phyloP scores from a whole-genome alignment of 2,113 vertebrate species.

The Leptobrachium leishanense region DNA sequence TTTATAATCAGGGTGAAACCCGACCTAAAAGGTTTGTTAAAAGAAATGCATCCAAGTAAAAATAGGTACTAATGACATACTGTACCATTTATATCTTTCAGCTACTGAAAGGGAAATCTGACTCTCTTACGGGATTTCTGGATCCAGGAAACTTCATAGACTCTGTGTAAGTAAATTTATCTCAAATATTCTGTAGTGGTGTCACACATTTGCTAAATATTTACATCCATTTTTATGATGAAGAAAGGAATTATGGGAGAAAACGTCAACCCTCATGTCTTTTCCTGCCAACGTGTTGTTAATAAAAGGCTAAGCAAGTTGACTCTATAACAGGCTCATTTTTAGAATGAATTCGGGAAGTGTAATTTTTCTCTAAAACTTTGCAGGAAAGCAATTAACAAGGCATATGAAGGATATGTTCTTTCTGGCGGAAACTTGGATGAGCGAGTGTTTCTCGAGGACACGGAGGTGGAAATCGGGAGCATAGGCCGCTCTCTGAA shows the following conservation, averaged over 20 bases:
- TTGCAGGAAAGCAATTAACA: slow-evolving; percentile 81
- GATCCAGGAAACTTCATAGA: slow-evolving; percentile 91
- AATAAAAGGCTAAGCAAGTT: no score
- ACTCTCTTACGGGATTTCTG: slow-evolving; percentile 86
- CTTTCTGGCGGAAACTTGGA: slow-evolving; percentile 85
- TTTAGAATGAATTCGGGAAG: no score
- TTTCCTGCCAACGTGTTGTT: no score
- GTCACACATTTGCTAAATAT: neutral
- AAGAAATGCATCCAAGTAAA: no score
- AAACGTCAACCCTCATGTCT: no score
- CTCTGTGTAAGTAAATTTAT: slow-evolving; percentile 79
- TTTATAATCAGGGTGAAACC: no score
- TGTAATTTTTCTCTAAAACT: neutral
- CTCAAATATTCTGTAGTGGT: slow-evolving; percentile 7
- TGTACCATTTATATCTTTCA: slow-evolving; percentile 57
- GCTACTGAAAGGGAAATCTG: slow-evolving; percentile 89
- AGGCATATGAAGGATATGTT: slow-evolving; percentile 88
- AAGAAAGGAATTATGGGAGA: no score
- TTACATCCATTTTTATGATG: no score
- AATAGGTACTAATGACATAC: no score
- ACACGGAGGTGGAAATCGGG: slow-evolving; percentile 86
- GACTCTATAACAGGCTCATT: no score
- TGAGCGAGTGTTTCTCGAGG: slow-evolving; percentile 88
- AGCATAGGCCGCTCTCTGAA: slow-evolving; percentile 75
- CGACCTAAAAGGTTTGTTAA: no score